Evolutionary conservation across 2,888 invertebrate species (phyloP), one percentile per base, ranked within the genome.

Genomic region (Colletes collaris): DNA sequence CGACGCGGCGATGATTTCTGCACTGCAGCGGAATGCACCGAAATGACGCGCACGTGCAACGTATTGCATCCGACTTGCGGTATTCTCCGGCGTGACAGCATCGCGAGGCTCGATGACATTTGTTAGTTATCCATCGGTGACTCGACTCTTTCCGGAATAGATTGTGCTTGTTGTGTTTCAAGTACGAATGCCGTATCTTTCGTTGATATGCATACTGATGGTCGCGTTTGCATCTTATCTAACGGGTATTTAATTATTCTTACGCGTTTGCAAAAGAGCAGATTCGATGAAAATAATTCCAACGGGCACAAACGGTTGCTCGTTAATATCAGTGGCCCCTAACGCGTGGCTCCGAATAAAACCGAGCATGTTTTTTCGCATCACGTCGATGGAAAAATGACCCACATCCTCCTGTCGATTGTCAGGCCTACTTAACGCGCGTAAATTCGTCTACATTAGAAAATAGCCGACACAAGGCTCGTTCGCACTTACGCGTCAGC

Each of bases 381-480:
- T 19, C 27, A 35, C 37, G 52, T 4, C 60, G 76, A 81, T 78
- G 81, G 73, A 74, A 84, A 71, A 66, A 83, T 81, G 67, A 71
- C 63, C 59, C 62, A 78, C 58, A 76, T 84, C 84, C 82, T 76
- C 64, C 72, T 35, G 27, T 10, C 76, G 79, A 82, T 84, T 75
- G 82, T 19, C 59, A 16, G 19, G 19, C 16, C 37, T 19, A 40
- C 13, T 58, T 19, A 10, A 19, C 65, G 46, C 44, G 49, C 8
- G 11, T 19, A 62, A 59, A 72, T 64, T 50, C 58, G 58, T 74
- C 59, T 73, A 69, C 19, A 78, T 81, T 79, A 67, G 71, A 74
- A 84, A 71, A 84, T 84, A 62, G 27, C 73, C 66, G 71, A 46
- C 56, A 40, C 8, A 82, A 69, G 70, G 67, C 50, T 60, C 60